Evolutionary conservation across 1,140 invertebrate genomes (phyloP), one percentile per base, ranked within the genome.

Genomic region (Drosophila virilis): DNA sequence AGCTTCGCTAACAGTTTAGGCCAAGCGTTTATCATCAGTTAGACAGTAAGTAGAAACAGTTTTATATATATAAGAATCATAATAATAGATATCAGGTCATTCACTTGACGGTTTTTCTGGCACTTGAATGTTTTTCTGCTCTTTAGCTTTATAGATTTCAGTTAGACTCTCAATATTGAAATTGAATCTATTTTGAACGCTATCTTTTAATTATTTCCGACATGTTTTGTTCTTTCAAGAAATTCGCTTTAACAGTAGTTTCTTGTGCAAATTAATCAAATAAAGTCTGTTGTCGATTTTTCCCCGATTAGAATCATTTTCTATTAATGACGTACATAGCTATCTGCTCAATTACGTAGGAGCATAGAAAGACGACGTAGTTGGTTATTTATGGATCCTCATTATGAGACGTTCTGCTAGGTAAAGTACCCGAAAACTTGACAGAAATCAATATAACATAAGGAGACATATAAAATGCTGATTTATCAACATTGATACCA

Each of bases 151-250:
- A 17, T 6, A 48, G 65, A 74, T 35, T 42, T 37, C 8, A 35
- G 32, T 66, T 74, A 50, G 17, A 35, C 74, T 78, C 35, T 12
- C 15, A 10, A 40, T 46, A 72, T 37, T 68, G 48, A 50, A 32
- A 66, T 35, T 40, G n/a, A 8, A 7, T 15, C 10, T 58, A 8
- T 45, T 9, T 57, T 35, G 43, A n/a, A 35, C 13, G 43, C 32
- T 61, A 71, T 67, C 55, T 55, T 32, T 42, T 50, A 65, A 81
- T 81, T 70, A 74, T n/a, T 15, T 45, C 17, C 1, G 13, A 55
- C 67, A 67, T 55, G 74, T 43, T 48, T 45, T 62, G 46, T 13
- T 38, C 43, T 13, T 22, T 33, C 55, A 10, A 10, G 22, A 52
- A 54, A 57, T 45, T 8, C 15, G 17, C 22, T 50, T 22, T 13